Conservation (phyloP, 2,113 vertebrate species). For the Meles meles region DNA sequence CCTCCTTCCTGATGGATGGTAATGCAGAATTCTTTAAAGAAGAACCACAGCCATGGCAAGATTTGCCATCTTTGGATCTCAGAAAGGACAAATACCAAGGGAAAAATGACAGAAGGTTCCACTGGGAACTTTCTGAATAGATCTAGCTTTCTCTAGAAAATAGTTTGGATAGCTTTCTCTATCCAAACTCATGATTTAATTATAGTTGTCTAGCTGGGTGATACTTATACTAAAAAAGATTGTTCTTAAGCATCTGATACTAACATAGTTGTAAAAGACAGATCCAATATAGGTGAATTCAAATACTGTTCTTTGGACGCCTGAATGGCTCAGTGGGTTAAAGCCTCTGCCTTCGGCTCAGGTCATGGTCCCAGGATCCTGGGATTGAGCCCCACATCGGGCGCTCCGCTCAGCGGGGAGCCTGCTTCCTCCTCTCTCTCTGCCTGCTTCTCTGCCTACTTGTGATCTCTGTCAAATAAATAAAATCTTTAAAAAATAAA, state of each 20-base stretch:
- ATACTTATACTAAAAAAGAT: constrained; percentile 20
- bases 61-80: neutral
- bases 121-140: neutral
- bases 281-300: neutral
- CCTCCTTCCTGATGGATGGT: neutral
- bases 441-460: too few relatives aligned
- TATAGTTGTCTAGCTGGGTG: neutral
- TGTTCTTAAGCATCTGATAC: neutral
- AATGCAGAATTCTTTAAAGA: neutral
- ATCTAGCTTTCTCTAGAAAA: neutral
- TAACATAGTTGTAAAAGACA: constrained; percentile 6
- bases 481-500: too few relatives aligned
- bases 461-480: too few relatives aligned
- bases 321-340: too few relatives aligned
- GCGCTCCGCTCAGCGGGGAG: too few relatives aligned
- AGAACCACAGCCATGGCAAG: neutral
- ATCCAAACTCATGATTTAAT: neutral
- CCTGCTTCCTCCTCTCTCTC: too few relatives aligned
- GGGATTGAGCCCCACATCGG: too few relatives aligned
- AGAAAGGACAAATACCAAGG: neutral
- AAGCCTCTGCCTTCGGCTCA: too few relatives aligned
- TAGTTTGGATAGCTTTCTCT: too few relatives aligned
- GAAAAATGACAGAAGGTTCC: neutral
- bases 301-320: neutral
- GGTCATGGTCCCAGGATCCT: too few relatives aligned